These are phyloP conservation scores for Criorhina ranunculi DNA, from an alignment of 2,888 invertebrate species.

Conservation along the genomic window DNA sequence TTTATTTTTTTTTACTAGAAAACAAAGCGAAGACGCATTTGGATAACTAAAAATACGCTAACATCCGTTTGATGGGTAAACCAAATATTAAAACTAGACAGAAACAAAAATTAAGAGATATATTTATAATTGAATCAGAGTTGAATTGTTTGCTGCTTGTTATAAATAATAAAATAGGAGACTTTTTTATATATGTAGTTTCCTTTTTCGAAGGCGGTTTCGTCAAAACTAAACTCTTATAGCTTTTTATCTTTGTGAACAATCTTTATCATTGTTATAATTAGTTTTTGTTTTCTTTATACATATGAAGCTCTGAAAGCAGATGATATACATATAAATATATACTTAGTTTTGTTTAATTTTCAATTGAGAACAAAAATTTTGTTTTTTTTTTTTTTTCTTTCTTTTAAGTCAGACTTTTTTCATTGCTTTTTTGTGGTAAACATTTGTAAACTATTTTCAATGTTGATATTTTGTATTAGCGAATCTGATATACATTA, in stretches of 20 bases:
- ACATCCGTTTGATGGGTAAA: slow-evolving; percentile 35
- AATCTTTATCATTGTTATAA: slow-evolving; percentile 29
- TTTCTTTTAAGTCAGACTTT: slow-evolving; percentile 69
- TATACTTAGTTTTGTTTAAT: slow-evolving; percentile 51
- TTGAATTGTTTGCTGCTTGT: slow-evolving; percentile 56
- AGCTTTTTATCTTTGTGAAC: slow-evolving; percentile 52
- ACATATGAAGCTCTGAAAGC: slow-evolving; percentile 55
- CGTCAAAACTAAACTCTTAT: slow-evolving; percentile 54
- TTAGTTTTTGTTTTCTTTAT: slow-evolving; percentile 42
- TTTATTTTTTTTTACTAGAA: slow-evolving; percentile 32
- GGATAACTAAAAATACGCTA: slow-evolving; percentile 53
- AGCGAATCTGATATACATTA: slow-evolving; percentile 56
- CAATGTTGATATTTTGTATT: slow-evolving; percentile 42
- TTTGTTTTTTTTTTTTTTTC: slow-evolving; percentile 44
- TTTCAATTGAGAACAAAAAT: slow-evolving; percentile 38
- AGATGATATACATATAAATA: slow-evolving; percentile 44
- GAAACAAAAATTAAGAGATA: slow-evolving; percentile 34
- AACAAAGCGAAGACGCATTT: slow-evolving; percentile 68
- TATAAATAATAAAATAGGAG: slow-evolving; percentile 63
- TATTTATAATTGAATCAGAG: slow-evolving; percentile 37
- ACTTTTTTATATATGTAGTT: slow-evolving; percentile 45
- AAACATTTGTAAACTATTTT: slow-evolving; percentile 61
- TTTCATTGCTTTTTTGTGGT: slow-evolving; percentile 74
- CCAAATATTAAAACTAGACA: slow-evolving; percentile 29
- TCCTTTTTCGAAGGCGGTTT: slow-evolving; percentile 68